Evolutionary conservation across 2,888 invertebrate genomes (phyloP).

Genomic region (Ceratothoa steindachneri): DNA sequence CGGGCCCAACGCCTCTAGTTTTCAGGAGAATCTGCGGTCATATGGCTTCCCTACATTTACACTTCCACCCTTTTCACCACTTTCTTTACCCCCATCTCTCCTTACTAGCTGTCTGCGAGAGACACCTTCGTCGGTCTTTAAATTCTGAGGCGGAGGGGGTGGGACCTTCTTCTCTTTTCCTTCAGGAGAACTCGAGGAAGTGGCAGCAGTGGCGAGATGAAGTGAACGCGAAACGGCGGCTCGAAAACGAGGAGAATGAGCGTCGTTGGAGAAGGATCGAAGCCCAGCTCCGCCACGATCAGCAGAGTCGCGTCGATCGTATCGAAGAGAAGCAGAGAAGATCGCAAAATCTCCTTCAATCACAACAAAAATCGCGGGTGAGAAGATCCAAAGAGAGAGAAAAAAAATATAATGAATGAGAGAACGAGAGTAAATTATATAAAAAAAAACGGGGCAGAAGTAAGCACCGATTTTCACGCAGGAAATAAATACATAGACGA

Average conservation of each 20-base stretch:
- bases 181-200: conserved; percentile 24
- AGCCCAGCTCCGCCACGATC: conserved; percentile 38
- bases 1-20: too few relatives aligned
- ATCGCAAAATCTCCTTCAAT: conserved; percentile 25
- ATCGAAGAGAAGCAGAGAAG: conserved; percentile 36
- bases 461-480: too few relatives aligned
- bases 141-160: too few relatives aligned
- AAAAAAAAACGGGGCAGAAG: not conserved
- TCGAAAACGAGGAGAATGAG: conserved; percentile 41
- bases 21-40: too few relatives aligned
- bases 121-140: too few relatives aligned
- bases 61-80: too few relatives aligned
- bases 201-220: conserved; percentile 38
- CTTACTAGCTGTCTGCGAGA: too few relatives aligned
- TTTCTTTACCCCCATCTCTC: too few relatives aligned
- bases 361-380: conserved; percentile 33
- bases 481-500: too few relatives aligned
- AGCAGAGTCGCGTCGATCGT: conserved; percentile 29
- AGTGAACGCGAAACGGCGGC: conserved; percentile 35
- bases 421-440: not conserved
- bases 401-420: not conserved
- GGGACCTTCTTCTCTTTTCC: too few relatives aligned
- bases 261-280: conserved; percentile 30
- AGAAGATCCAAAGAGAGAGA: not conserved
- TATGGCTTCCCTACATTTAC: too few relatives aligned